These are phyloP conservation scores for Danaus melanippus DNA, from an alignment of 1,140 invertebrate species.

Conservation along the genomic window DNA sequence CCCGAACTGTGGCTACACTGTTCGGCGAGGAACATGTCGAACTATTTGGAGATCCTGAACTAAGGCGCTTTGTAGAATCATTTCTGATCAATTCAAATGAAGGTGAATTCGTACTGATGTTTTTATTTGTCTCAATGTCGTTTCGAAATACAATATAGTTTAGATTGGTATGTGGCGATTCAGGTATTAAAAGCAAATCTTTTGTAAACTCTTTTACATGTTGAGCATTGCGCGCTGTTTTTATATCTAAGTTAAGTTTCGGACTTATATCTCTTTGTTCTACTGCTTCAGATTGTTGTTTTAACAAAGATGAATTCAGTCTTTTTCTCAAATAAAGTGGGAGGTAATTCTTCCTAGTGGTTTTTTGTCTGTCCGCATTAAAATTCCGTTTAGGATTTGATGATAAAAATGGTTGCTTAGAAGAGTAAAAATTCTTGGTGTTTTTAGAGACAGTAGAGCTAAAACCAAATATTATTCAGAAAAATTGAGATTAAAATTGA, in stretches of 20 bases:
- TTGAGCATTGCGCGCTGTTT: background rate
- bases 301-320: background rate
- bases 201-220: constrained; percentile 21
- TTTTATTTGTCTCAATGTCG: constrained; percentile 35
- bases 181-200: constrained; percentile 28
- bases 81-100: constrained; percentile 19
- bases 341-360: constrained; percentile 25
- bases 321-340: constrained; percentile 31
- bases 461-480: constrained; percentile 15
- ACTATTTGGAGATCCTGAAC: constrained; percentile 42
- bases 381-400: constrained; percentile 14
- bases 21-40: constrained; percentile 50
- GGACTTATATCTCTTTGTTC: too few relatives aligned
- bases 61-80: constrained; percentile 23
- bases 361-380: constrained; percentile 10
- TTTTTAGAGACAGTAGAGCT: constrained; percentile 28
- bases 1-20: constrained; percentile 45
- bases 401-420: constrained; percentile 6
- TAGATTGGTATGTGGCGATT: constrained; percentile 23
- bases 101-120: constrained; percentile 13
- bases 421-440: constrained; percentile 14
- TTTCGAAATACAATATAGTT: constrained; percentile 49
- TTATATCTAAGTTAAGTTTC: too few relatives aligned
- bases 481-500: constrained; percentile 3
- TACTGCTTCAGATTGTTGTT: constrained; percentile 2